Base-by-base conservation (phyloP, 2,888 invertebrate genomes). In the Hipparchia sbordonii region DNA sequence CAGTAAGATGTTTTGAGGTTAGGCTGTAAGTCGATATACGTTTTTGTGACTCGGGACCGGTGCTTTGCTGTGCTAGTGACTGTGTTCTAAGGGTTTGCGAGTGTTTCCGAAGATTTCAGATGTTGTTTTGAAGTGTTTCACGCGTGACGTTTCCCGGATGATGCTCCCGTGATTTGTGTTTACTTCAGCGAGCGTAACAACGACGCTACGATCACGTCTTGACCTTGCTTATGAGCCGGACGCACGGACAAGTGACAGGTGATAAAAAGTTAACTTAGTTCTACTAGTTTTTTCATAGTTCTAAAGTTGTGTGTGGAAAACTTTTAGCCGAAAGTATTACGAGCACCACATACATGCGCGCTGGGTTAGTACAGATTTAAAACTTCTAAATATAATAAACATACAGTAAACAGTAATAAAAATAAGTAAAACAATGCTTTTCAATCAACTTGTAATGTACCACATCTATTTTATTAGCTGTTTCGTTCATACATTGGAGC, bases 1-100 rank as follows among this genome's bases (percentile, higher is more conserved):
- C 93, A 92, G 93, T 91, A 91, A 92, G 92, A 93, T 92, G 93
- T 91, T 94, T 93, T 92, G 91, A 93, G 94, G 94, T 94, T 93
- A 94, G 92, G 83, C 84, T 88, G 82, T 82, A 83, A 89, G 88
- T 85, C 87, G 88, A 89, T 87, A 89, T 87, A 90, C 88, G 86
- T 84, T 87, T 83, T 85, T 82, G 79, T 89, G 88, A 91, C 87
- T 87, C 77, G 80, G 82, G 85, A 83, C 83, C 84, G 82, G 72
- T 80, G 85, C 87, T 82, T 80, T 80, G 79, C 84, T 84, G 84
- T 82, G 84, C 81, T 79, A 76, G 85, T 85, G 84, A 82, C 87
- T 80, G 82, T 81, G 81, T 77, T 80, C 79, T 77, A 76, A 78
- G 75, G 74, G 76, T 75, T 84, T 82, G 83, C 78, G 78, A 84